A percentile compares a stretch with the other conserved stretches of the same genome.
phyloP scores from a whole-genome alignment of 2,888 invertebrate genomes.

The Ophion ventricosus region DNA sequence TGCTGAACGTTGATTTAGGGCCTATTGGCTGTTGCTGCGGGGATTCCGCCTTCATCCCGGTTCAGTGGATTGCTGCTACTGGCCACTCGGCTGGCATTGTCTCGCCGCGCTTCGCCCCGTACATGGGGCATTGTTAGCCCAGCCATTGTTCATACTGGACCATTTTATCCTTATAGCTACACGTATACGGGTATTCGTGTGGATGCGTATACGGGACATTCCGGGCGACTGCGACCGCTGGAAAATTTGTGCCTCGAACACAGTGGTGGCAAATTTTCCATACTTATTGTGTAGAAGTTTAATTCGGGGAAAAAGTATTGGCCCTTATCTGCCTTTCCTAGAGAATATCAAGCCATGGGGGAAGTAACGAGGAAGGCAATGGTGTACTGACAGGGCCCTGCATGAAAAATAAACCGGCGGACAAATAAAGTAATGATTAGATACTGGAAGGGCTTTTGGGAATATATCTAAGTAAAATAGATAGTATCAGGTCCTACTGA shows the following conservation, averaged over 20 bases:
- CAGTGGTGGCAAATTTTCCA: neutral
- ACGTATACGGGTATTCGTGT: neutral
- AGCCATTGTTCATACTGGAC: conserved; percentile 76
- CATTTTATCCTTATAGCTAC: conserved; percentile 51
- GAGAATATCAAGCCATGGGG: too few species aligned
- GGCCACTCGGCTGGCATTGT: conserved; percentile 77
- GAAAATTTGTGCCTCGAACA: neutral
- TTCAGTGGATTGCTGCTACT: conserved; percentile 61
- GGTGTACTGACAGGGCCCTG: too few species aligned
- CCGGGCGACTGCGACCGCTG: neutral
- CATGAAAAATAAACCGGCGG: too few species aligned
- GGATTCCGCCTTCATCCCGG: conserved; percentile 8
- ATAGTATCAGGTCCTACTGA: too few species aligned
- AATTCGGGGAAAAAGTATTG: too few species aligned
- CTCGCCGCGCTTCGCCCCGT: conserved; percentile 76
- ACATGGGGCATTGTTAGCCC: conserved; percentile 79
- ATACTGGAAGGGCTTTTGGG: too few species aligned
- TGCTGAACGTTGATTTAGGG: conserved; percentile 81
- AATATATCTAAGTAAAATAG: too few species aligned
- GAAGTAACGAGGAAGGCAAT: too few species aligned
- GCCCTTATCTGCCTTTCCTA: too few species aligned
- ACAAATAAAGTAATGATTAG: too few species aligned
- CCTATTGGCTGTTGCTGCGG: conserved; percentile 61
- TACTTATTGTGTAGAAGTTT: too few species aligned
- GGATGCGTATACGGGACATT: neutral